A percentile compares a stretch with the other conserved stretches of the same genome.
These are phyloP conservation scores for Lemur catta DNA, from an alignment of 2,797 vertebrate genomes.

Conservation along the genomic window DNA sequence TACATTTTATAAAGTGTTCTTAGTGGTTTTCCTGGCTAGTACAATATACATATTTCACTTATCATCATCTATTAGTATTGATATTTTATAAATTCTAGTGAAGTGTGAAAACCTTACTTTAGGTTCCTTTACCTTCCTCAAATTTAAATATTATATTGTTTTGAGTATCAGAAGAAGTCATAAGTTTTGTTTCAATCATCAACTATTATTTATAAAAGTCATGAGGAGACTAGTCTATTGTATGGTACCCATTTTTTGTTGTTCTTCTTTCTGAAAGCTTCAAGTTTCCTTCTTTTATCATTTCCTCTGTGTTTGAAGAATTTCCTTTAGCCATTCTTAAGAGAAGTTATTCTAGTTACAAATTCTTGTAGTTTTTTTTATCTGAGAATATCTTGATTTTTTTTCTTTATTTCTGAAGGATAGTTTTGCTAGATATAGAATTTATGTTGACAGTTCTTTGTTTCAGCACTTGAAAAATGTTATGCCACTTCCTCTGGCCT, in stretches of 20 bases:
- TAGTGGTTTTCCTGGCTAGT: background rate
- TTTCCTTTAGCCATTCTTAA: background rate
- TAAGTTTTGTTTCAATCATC: background rate
- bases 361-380: background rate
- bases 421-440: background rate
- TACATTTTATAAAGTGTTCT: background rate
- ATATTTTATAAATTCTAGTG: background rate
- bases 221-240: background rate
- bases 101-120: background rate
- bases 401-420: background rate
- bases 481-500: background rate
- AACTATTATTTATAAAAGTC: background rate
- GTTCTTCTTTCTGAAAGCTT: background rate
- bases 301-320: background rate
- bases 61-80: background rate
- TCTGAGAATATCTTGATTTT: background rate
- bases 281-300: background rate
- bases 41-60: background rate
- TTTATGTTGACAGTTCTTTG: background rate
- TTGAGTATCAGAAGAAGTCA: background rate
- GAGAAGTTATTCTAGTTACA: background rate
- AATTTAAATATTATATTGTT: background rate
- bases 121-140: background rate
- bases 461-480: background rate
- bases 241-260: background rate